These are phyloP conservation scores for Girardia tigrina DNA, from an alignment of 2,888 invertebrate species.

Conservation along the genomic window DNA sequence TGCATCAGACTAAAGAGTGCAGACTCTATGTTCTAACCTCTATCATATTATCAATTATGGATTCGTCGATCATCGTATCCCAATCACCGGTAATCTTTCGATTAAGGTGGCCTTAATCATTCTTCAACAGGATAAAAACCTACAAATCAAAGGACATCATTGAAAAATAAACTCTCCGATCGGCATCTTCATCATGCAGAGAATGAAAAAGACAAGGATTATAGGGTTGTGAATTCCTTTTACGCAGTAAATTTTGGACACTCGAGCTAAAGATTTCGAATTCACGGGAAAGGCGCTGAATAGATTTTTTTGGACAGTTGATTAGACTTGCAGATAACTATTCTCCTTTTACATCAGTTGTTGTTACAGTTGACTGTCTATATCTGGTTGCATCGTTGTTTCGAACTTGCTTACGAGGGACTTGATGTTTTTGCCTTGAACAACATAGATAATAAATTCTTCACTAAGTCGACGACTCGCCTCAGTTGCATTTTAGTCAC, in stretches of 20 bases:
- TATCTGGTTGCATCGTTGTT: no score
- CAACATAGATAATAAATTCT: slow-evolving; percentile 17
- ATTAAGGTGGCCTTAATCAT: no score
- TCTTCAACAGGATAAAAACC: no score
- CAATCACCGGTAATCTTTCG: no score
- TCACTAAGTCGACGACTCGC: slow-evolving; percentile 15
- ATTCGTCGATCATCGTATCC: no score
- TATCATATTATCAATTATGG: no score
- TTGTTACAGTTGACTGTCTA: no score
- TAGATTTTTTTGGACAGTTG: not conserved
- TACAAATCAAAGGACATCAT: no score
- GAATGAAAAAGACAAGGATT: not conserved
- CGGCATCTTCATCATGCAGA: slow-evolving; percentile 27
- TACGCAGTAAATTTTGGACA: slow-evolving; percentile 21
- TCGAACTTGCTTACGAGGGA: slow-evolving; percentile 7
- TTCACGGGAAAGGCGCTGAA: slow-evolving; percentile 12
- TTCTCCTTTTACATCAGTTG: slow-evolving; percentile 27
- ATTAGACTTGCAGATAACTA: not conserved
- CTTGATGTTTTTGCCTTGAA: slow-evolving; percentile 29
- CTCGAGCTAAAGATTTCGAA: not conserved
- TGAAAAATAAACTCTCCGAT: not conserved
- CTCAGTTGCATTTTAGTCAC: slow-evolving; percentile 25
- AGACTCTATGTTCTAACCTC: no score
- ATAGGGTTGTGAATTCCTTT: not conserved
- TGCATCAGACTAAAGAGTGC: no score